Evolutionary conservation across 37 sponge, comb jelly and placozoan genomes (phyloP), one percentile per base, ranked within the genome.

Genomic region (Spongilla lacustris): DNA sequence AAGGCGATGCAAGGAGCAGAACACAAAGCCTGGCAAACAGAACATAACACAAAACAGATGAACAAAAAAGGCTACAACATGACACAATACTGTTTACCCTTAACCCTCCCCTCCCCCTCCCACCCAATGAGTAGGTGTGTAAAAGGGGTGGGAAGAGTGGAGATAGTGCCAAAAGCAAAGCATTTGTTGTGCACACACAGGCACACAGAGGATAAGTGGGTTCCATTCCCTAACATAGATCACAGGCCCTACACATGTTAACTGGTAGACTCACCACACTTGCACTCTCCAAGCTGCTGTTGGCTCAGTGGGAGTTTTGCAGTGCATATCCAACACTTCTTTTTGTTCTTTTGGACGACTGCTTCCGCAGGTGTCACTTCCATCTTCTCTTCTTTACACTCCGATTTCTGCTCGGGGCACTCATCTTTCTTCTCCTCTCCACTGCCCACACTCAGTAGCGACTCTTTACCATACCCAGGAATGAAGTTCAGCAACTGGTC

Each of bases 1-100:
- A 35, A 94, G 82, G 6, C 94, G 94, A 85, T 94, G 94, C 29
- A 88, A n/a, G 28, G 91, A 84, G 78, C 94, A 94, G 58, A 88
- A 94, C 58, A 83, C 83, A 75, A 91, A 94, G 0, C 91, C 94
- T 94, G 68, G 21, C 21, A 30, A 41, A n/a, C 12, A 36, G 36
- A 17, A 34, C 35, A 28, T 31, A 5, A 67, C 23, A 33, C 34
- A 67, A 29, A 68, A n/a, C n/a, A n/a, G n/a, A 69, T 69, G 38
- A 68, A 6, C 68, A 10, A 35, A 46, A 12, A 13, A 77, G 50
- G 41, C 24, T 46, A 28, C 4, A 13, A 77, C 50, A 37, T 50
- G 12, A 49, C 36, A 23, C 36, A 23, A 36, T 23, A 46, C 78
- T 46, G 4, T 5, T 8, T 74, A 13, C 6, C 4, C 32, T 74